Evolutionary conservation across 2,888 invertebrate genomes (phyloP), one percentile per base, ranked within the genome.

Genomic region (Thyatira batis): DNA sequence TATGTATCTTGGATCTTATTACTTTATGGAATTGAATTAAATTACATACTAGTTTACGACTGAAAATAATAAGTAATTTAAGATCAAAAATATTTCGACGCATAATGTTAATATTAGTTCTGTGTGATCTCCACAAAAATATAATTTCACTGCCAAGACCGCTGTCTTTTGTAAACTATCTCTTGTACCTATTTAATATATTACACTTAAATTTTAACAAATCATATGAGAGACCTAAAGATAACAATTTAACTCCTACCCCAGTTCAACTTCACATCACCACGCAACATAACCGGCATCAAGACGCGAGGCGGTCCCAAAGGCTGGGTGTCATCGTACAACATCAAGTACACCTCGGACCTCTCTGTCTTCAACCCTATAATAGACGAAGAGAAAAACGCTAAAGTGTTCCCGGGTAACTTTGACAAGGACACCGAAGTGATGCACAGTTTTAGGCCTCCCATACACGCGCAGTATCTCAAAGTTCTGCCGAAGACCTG

Each of bases 301-400:
- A 93, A 93, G 50, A 96, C 95, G 0, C 95, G 95, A 78, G 96
- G 95, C 11, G 95, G 95, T 0, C 86, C 93, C 0, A 89, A 93
- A 45, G 95, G 95, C 17, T 97, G 96, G 95, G 96, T 97, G 1
- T 94, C 94, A 1, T 92, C 94, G 0, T 97, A 95, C 86, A 94
- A 93, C 69, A 90, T 97, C 0, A 85, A 94, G 69, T 97, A 96
- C 84, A 96, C 97, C 0, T 93, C 93, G 10, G 95, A 96, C 70
- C 93, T 94, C 0, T 84, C 89, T 21, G 93, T 93, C 0, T 97
- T 97, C 95, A 96, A 94, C 81, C 94, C 94, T 0, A 87, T 96
- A 0, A 68, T 95, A 3, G 92, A 95, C 58, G 79, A 87, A 0
- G 77, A 92, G 0, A 91, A 92, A 1, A 92, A 93, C 13, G 84